A percentile compares a stretch with the other conserved stretches of the same genome.
Evolutionary conservation across 2,888 invertebrate genomes (phyloP).

Genomic region (Agriopis aurantiaria): DNA sequence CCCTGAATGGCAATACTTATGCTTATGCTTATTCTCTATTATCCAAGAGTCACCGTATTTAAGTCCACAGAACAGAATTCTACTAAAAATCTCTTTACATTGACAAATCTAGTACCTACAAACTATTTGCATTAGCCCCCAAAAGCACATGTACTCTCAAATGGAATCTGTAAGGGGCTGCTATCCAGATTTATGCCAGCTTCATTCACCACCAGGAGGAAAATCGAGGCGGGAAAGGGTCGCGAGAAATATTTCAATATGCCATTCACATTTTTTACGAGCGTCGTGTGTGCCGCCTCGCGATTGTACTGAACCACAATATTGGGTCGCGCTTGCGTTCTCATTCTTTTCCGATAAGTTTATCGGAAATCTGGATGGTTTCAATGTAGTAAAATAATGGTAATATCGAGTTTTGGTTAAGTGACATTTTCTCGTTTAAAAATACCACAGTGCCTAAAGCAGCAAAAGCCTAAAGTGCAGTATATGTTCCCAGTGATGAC

Average conservation of each 20-base stretch:
- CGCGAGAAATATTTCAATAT: constrained; percentile 83
- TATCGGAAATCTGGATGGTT: constrained; percentile 58
- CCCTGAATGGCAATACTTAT: too few relatives aligned
- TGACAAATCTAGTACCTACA: constrained; percentile 18
- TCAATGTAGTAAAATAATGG: constrained; percentile 34
- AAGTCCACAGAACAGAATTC: not conserved
- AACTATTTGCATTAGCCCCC: constrained; percentile 26
- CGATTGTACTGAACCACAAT: constrained; percentile 77
- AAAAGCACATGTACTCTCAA: constrained; percentile 34
- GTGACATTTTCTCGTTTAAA: not conserved
- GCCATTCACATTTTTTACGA: constrained; percentile 83
- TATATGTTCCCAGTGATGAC: too few relatives aligned
- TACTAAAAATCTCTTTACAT: not conserved
- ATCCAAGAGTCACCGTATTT: too few relatives aligned
- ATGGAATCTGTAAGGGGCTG: constrained; percentile 58
- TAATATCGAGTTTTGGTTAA: constrained; percentile 16
- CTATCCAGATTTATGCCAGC: constrained; percentile 74
- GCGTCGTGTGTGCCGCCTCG: constrained; percentile 76
- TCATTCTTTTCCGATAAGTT: constrained; percentile 64
- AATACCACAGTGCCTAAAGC: too few relatives aligned
- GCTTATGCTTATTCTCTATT: too few relatives aligned
- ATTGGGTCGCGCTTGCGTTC: constrained; percentile 67
- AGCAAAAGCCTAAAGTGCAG: too few relatives aligned
- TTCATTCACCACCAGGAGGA: constrained; percentile 71
- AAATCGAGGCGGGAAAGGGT: constrained; percentile 77